Conservation (phyloP, 2,888 invertebrate species). For the Leptopterna dolabrata region DNA sequence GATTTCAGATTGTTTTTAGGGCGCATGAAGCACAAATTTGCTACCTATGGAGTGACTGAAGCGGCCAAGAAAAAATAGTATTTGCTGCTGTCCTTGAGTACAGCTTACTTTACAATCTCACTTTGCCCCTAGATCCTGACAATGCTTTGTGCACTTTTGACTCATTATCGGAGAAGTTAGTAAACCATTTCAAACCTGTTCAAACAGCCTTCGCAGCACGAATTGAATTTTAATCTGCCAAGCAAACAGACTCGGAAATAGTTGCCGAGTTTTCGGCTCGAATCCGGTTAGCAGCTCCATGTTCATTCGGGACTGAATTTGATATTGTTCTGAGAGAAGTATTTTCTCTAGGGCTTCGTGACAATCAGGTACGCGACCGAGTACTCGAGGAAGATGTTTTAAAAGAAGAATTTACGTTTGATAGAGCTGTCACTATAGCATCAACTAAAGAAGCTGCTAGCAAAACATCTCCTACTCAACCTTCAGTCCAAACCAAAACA, state of each 20-base stretch:
- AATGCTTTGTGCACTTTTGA: neutral
- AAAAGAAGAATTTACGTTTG: neutral
- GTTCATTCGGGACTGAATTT: neutral
- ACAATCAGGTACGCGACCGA: neutral
- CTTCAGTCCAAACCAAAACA: neutral
- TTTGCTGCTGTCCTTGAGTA: neutral
- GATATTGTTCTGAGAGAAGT: neutral
- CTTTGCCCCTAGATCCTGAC: neutral
- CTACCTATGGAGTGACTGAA: neutral
- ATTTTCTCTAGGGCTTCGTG: neutral
- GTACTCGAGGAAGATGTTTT: neutral
- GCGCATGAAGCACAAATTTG: neutral
- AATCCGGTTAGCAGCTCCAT: neutral
- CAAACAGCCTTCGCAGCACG: neutral
- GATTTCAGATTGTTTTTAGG: neutral
- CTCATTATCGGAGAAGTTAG: neutral
- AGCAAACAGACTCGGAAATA: neutral
- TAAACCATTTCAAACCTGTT: neutral
- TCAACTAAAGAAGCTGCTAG: neutral
- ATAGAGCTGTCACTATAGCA: neutral
- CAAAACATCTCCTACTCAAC: neutral
- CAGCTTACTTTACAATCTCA: neutral
- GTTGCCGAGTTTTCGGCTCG: neutral
- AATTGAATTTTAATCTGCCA: neutral
- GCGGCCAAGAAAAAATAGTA: neutral